phyloP scores from a whole-genome alignment of 2,113 vertebrate genomes.

The Nothocercus nigrocapillus region DNA sequence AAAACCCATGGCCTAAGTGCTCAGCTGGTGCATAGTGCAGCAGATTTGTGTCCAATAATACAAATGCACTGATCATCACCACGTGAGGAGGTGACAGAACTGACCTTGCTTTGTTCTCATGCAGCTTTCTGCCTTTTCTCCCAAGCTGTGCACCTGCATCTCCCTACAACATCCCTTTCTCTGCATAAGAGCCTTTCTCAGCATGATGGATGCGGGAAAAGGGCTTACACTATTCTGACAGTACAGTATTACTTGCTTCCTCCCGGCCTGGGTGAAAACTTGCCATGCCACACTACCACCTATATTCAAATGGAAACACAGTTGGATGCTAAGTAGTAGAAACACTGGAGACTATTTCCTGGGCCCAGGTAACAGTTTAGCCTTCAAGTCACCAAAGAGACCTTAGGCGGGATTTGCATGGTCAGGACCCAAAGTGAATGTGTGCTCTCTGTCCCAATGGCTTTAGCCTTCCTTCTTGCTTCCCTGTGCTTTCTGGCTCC shows the following conservation, averaged over 20 bases:
- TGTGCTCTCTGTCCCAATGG: background rate
- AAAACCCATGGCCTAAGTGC: background rate
- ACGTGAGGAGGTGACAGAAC: background rate
- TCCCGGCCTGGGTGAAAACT: background rate
- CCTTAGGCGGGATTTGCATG: background rate
- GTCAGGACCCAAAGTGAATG: background rate
- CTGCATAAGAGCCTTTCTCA: background rate
- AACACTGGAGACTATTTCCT: background rate
- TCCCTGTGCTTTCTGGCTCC: background rate
- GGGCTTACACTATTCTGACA: background rate
- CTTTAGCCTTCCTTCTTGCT: background rate
- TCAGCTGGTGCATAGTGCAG: conserved; percentile 10
- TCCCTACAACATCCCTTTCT: background rate
- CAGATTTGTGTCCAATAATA: background rate
- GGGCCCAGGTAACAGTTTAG: background rate
- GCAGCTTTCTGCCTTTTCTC: background rate
- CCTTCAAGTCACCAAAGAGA: background rate
- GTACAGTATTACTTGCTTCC: background rate
- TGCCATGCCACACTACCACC: background rate
- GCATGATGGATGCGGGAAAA: background rate
- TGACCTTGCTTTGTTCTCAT: conserved; percentile 4
- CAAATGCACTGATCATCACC: background rate
- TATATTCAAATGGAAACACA: accelerated
- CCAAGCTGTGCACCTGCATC: background rate
- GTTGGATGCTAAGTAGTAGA: background rate